Evolutionary conservation across 2,113 vertebrate species (phyloP), one percentile per base, ranked within the genome.

Genomic region (Cettia cetti): DNA sequence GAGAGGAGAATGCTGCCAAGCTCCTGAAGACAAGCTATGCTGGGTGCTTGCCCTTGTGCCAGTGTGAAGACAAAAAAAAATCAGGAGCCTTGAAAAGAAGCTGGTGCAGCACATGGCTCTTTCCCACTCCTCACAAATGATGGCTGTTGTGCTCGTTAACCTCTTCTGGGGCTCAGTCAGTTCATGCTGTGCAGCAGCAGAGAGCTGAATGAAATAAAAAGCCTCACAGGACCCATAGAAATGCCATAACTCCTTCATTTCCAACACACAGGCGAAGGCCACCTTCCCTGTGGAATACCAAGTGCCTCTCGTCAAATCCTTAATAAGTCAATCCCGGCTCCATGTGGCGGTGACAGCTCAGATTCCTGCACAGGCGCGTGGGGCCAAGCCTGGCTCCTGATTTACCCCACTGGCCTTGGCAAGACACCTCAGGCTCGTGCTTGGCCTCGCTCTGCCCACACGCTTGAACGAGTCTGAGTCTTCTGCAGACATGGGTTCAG

Each of bases 61-160:
- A 98, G 92, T 77, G 65, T 33, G 79, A 83, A 88, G 93, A 97
- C 91, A 97, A 97, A 97, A 96, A 95, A 92, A 95, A 94, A 92
- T 86, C 91, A 68, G 39, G 88, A 94, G 92, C 93, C 93, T 93
- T 94, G 96, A 98, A 98, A 96, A 95, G 95, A 96, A 96, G 96
- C 97, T 92, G 96, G 98, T 97, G 97, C 98, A 98, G 97, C 99
- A 99, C 99, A 99, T 99, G 99, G 98, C 98, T 97, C 95, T 99
- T 99, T 99, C 99, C 99, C 99, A 99, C 99, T 99, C 97, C 8
- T 97, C 97, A 99, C 99, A 99, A 99, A 99, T 98, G 98, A 98
- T 97, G 98, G 95, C 98, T 98, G 98, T 98, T 98, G 98, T 98
- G 98, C 98, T 98, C 97, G 98, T 99, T 99, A 99, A 99, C 99